Conservation (phyloP, 2,888 invertebrate genomes). For the Steinernema scapterisci region DNA sequence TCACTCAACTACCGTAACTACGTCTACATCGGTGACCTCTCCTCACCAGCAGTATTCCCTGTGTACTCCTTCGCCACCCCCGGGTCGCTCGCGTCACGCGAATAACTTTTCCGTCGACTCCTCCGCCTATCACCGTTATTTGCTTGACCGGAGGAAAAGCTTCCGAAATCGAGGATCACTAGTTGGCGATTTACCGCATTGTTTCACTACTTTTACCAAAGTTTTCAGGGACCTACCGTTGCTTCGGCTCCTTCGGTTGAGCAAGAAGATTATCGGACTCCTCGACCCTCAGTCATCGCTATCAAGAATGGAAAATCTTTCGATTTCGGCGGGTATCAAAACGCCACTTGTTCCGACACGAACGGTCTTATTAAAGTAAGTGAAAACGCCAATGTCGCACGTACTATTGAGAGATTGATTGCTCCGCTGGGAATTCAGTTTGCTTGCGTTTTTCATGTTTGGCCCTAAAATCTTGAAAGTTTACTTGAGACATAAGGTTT, state of each 20-base stretch:
- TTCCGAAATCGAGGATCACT: constrained; percentile 46
- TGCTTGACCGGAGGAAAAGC: constrained; percentile 47
- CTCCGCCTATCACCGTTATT: constrained; percentile 21
- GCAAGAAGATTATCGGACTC: constrained; percentile 66
- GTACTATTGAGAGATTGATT: background rate
- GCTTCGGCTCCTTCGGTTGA: constrained; percentile 67
- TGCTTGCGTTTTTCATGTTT: background rate
- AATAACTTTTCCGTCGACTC: constrained; percentile 26
- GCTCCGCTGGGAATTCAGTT: background rate
- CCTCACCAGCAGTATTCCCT: constrained; percentile 13
- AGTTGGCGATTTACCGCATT: background rate
- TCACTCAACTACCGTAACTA: background rate
- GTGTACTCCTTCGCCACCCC: background rate
- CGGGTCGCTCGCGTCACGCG: background rate
- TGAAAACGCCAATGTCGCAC: constrained; percentile 10
- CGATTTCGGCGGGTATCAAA: constrained; percentile 57
- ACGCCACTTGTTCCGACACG: constrained; percentile 53
- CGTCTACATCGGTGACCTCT: background rate
- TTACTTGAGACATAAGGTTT: background rate
- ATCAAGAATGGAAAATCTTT: constrained; percentile 64
- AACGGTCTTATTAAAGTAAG: constrained; percentile 65
- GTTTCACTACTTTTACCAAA: background rate
- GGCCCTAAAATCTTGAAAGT: background rate
- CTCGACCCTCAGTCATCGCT: constrained; percentile 57
- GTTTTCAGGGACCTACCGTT: constrained; percentile 64